Evolutionary conservation across 2,888 invertebrate species (phyloP).

Genomic region (Drosophila pseudotakahashii): DNA sequence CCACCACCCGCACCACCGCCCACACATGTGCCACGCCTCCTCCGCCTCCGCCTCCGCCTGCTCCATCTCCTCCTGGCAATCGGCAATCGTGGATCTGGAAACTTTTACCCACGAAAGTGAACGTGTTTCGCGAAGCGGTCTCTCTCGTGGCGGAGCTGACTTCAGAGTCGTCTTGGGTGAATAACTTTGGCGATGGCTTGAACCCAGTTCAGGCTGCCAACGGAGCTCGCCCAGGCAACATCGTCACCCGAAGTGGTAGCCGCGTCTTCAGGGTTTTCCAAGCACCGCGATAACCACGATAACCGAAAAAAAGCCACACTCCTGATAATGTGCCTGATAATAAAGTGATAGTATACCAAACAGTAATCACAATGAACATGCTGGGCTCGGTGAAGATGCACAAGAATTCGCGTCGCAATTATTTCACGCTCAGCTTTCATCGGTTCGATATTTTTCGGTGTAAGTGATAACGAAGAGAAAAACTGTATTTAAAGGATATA

Average conservation of each 20-base stretch:
- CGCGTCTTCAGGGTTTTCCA: background rate
- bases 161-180: constrained; percentile 66
- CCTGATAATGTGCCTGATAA: constrained; percentile 8
- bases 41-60: no score
- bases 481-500: background rate
- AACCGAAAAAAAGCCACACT: no score
- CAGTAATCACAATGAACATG: constrained; percentile 57
- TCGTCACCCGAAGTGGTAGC: constrained; percentile 32
- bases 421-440: constrained; percentile 80
- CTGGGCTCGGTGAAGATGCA: constrained; percentile 71
- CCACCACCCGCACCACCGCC: constrained; percentile 24
- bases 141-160: constrained; percentile 13
- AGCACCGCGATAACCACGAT: no score
- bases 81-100: constrained; percentile 31
- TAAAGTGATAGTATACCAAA: background rate
- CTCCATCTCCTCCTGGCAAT: constrained; percentile 6
- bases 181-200: constrained; percentile 68
- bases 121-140: constrained; percentile 62
- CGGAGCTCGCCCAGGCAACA: constrained; percentile 67
- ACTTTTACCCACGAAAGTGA: constrained; percentile 77
- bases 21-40: constrained; percentile 33
- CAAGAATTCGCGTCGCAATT: constrained; percentile 79
- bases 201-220: constrained; percentile 69
- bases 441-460: constrained; percentile 81
- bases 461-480: constrained; percentile 69